Percentiles rank a stretch among this genome's conserved stretches.
These are phyloP conservation scores for human (Homo sapiens) DNA, from an alignment of 2,113 vertebrate genomes.

Conservation along the genomic window DNA sequence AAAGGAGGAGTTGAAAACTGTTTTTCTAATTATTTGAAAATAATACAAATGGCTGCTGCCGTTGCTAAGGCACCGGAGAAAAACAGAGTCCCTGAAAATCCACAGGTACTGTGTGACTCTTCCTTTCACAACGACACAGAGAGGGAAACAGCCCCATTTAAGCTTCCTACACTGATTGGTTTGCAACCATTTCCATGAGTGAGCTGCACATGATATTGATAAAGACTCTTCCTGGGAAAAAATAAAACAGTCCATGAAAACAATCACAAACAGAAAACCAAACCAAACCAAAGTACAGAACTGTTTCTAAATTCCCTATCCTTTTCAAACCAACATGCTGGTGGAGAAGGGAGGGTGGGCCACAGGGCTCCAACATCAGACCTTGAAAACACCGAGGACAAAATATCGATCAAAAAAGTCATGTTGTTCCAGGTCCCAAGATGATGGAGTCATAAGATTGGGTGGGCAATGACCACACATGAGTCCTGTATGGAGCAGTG, in stretches of 20 bases:
- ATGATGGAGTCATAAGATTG: slow-evolving; percentile 79
- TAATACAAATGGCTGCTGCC: slow-evolving; percentile 76
- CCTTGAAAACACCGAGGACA: slow-evolving; percentile 86
- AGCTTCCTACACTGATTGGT: slow-evolving; percentile 74
- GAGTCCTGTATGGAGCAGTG: slow-evolving; percentile 83
- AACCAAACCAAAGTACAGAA: slow-evolving; percentile 75
- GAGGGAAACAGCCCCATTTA: slow-evolving; percentile 81
- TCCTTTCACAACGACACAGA: slow-evolving; percentile 83
- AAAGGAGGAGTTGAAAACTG: slow-evolving; percentile 64
- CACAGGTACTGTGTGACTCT: slow-evolving; percentile 75
- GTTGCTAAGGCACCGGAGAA: slow-evolving; percentile 82
- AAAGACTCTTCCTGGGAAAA: slow-evolving; percentile 83
- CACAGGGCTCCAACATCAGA: slow-evolving; percentile 83
- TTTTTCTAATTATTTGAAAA: slow-evolving; percentile 78
- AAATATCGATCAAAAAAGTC: slow-evolving; percentile 84
- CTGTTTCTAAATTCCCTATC: slow-evolving; percentile 75
- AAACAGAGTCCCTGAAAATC: slow-evolving; percentile 84
- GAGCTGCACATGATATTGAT: slow-evolving; percentile 85
- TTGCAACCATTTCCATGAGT: slow-evolving; percentile 86
- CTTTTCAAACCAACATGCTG: slow-evolving; percentile 85
- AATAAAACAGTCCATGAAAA: slow-evolving; percentile 74
- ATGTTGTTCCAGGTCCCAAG: slow-evolving; percentile 80
- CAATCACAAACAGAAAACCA: slow-evolving; percentile 66
- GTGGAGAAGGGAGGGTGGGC: slow-evolving; percentile 12
- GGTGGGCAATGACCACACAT: slow-evolving; percentile 82